These are phyloP conservation scores for Scolanthus callimorphus DNA, from an alignment of 92 coral and sea anemone genomes.

Conservation along the genomic window DNA sequence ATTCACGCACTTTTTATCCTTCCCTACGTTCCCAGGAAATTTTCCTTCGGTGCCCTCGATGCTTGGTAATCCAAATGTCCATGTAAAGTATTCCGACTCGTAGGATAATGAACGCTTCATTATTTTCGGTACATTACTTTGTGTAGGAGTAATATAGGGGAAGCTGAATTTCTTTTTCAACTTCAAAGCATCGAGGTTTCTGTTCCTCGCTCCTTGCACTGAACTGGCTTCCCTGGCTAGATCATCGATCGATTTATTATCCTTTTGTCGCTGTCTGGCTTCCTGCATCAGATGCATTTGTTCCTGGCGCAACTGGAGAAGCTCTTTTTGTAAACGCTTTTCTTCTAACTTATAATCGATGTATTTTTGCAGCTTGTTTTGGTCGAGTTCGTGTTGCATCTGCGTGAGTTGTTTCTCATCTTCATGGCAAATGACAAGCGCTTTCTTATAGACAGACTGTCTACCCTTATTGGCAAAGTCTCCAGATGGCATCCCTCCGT, in stretches of 20 bases:
- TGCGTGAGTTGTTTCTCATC: constrained; percentile 41
- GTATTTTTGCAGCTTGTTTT: constrained; percentile 49
- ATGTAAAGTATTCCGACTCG: constrained; percentile 77
- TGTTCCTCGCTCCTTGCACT: constrained; percentile 23
- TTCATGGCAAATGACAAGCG: constrained; percentile 63
- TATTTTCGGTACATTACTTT: constrained; percentile 57
- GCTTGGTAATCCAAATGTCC: constrained; percentile 73
- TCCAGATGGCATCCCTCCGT: constrained; percentile 56
- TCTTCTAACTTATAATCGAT: constrained; percentile 74
- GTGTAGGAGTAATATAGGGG: constrained; percentile 67
- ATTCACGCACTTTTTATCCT: constrained; percentile 10
- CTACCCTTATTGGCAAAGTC: constrained; percentile 36
- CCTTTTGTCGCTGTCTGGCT: constrained; percentile 50
- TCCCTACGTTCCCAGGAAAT: not conserved
- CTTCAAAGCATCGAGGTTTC: constrained; percentile 39
- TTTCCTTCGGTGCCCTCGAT: constrained; percentile 16
- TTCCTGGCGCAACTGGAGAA: constrained; percentile 55
- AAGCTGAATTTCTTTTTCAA: constrained; percentile 57
- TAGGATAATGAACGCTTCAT: constrained; percentile 53
- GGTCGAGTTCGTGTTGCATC: constrained; percentile 58
- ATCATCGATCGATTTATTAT: constrained; percentile 63
- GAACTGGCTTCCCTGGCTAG: constrained; percentile 57
- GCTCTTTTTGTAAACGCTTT: constrained; percentile 58
- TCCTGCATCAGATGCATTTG: constrained; percentile 58
- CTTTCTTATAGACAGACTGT: constrained; percentile 78